phyloP scores from a whole-genome alignment of 1,140 invertebrate genomes.

The Diachasma alloeum region DNA sequence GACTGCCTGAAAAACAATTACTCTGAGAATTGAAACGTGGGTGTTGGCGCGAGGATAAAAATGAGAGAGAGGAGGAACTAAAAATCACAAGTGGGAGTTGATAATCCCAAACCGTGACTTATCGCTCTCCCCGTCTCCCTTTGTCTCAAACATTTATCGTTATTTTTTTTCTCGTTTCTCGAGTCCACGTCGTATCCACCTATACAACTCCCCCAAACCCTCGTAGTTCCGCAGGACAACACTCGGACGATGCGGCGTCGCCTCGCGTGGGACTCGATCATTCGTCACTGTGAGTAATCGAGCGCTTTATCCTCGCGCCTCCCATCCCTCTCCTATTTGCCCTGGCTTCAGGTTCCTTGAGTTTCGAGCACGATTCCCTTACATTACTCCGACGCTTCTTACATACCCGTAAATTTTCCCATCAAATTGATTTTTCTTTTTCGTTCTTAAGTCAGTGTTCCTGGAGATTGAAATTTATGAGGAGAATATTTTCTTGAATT shows the following conservation, averaged over 20 bases:
- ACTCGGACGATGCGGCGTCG: slow-evolving; percentile 1
- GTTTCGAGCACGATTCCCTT: slow-evolving; percentile 7
- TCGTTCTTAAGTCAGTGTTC: background rate
- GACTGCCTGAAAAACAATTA: background rate
- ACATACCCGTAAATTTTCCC: background rate
- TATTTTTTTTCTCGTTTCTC: slow-evolving; percentile 20
- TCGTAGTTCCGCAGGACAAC: background rate
- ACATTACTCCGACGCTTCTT: slow-evolving; percentile 14
- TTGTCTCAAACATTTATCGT: slow-evolving; percentile 17
- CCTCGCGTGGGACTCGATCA: slow-evolving; percentile 29
- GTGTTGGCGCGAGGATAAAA: background rate
- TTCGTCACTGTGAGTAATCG: slow-evolving; percentile 32
- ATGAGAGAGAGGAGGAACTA: background rate
- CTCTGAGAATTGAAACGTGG: background rate
- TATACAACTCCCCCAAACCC: background rate
- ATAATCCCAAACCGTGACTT: slow-evolving; percentile 28
- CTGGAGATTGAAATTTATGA: background rate
- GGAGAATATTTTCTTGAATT: too few species aligned
- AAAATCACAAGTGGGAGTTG: slow-evolving; percentile 24
- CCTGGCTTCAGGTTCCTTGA: background rate
- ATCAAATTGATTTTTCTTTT: background rate
- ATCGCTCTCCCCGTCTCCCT: slow-evolving; percentile 6
- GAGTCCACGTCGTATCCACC: background rate
- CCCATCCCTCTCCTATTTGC: background rate
- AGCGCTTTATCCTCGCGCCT: slow-evolving; percentile 26